Percentiles rank a stretch among this genome's conserved stretches.
Conservation (phyloP, 2,888 invertebrate genomes). For the Oligia strigilis region DNA sequence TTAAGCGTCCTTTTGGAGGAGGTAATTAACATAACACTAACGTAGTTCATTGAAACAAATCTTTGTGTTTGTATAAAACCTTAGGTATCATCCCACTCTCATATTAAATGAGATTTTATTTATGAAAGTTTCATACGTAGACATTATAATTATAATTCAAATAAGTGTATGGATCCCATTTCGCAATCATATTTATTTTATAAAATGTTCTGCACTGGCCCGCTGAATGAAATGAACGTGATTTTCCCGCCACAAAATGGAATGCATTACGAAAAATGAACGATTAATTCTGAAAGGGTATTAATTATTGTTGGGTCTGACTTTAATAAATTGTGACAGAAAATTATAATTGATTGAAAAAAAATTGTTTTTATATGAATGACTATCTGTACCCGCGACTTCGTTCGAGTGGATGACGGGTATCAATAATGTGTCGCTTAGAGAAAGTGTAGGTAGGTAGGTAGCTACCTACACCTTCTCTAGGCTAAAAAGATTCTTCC, state of each 20-base stretch:
- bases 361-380: background rate
- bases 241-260: constrained; percentile 42
- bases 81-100: background rate
- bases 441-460: background rate
- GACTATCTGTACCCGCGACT: background rate
- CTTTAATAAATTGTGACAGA: background rate
- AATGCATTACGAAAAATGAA: constrained; percentile 36
- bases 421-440: background rate
- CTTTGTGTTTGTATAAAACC: background rate
- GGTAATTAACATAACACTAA: background rate
- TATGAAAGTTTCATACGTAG: constrained; percentile 15
- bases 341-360: background rate
- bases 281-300: constrained; percentile 15
- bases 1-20: background rate
- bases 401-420: background rate
- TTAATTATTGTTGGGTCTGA: background rate
- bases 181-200: constrained; percentile 45
- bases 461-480: no score
- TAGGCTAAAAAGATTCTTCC: no score
- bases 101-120: constrained; percentile 31
- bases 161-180: constrained; percentile 24
- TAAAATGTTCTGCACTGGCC: background rate
- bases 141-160: constrained; percentile 28
- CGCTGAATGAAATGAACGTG: constrained; percentile 25
- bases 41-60: background rate